Percentiles rank a stretch among this genome's conserved stretches.
phyloP scores from a whole-genome alignment of 2,797 vertebrate species.

The Sebastes vulpes region DNA sequence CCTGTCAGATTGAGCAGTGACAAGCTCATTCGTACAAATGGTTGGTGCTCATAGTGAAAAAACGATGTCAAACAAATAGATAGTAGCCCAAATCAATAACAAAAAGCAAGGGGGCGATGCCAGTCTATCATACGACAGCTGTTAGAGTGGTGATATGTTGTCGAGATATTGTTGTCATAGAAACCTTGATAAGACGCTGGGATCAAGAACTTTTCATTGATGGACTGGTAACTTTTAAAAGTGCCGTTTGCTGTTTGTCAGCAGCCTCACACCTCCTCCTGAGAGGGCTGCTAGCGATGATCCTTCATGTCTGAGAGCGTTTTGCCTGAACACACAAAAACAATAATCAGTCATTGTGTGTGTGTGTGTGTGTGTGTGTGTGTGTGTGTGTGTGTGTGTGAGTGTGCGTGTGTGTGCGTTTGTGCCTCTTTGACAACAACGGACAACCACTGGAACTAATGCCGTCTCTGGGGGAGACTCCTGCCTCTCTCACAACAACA shows the following conservation, averaged over 20 bases:
- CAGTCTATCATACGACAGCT: too few relatives aligned
- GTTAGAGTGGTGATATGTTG: too few relatives aligned
- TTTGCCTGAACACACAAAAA: slow-evolving; percentile 2
- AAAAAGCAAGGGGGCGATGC: not conserved
- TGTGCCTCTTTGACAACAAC: not conserved
- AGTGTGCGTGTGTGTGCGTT: too few relatives aligned
- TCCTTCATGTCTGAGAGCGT: not conserved
- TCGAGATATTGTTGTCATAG: too few relatives aligned
- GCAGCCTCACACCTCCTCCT: not conserved
- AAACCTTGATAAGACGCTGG: too few relatives aligned
- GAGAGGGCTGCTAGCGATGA: not conserved
- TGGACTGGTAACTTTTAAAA: not conserved
- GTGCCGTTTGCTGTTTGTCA: not conserved
- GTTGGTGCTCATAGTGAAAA: not conserved
- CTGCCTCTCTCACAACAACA: not conserved
- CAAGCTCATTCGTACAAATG: too few relatives aligned
- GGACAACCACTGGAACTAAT: slow-evolving; percentile 33
- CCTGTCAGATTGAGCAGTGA: not conserved
- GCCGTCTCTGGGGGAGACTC: slow-evolving; percentile 5
- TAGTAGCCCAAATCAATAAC: not conserved
- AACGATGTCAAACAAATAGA: not conserved
- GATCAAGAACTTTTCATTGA: not conserved
- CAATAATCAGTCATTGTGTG: not conserved
- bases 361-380: too few relatives aligned
- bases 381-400: too few relatives aligned